Percentiles rank a stretch among this genome's conserved stretches.
Evolutionary conservation across 1,140 invertebrate species (phyloP).

Genomic region (Magallana gigas): DNA sequence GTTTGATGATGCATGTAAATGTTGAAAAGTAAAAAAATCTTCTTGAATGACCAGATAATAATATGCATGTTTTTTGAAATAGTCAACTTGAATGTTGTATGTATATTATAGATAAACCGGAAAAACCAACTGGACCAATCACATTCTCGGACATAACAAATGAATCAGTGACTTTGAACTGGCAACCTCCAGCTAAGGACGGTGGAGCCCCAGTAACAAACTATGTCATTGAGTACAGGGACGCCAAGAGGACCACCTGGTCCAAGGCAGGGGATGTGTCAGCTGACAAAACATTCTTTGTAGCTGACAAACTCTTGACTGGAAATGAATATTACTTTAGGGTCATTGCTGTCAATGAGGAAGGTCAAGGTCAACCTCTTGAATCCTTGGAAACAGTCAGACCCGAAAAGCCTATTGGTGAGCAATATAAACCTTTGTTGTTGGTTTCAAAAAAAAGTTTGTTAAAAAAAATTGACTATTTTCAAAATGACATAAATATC

Average conservation of each 20-base stretch:
- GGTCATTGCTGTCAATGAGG: conserved; percentile 94
- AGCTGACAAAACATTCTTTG: conserved; percentile 73
- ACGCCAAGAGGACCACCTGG: conserved; percentile 82
- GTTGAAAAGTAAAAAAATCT: background rate
- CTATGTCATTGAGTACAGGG: conserved; percentile 77
- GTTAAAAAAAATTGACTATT: too few species aligned
- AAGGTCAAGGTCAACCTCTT: conserved; percentile 94
- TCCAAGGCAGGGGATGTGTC: conserved; percentile 83
- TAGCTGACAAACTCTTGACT: conserved; percentile 88
- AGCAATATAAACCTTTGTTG: background rate
- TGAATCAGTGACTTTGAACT: conserved; percentile 96
- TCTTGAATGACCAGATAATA: background rate
- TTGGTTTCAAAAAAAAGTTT: background rate
- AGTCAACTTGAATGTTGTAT: background rate
- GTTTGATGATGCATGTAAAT: background rate
- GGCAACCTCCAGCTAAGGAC: conserved; percentile 92
- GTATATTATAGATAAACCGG: conserved; percentile 88
- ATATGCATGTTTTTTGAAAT: background rate
- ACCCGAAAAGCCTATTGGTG: conserved; percentile 74
- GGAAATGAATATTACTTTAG: conserved; percentile 96
- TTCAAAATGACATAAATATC: too few species aligned
- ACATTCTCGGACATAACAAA: conserved; percentile 94
- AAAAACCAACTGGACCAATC: conserved; percentile 90
- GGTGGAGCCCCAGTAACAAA: conserved; percentile 85
- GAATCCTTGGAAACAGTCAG: conserved; percentile 90